These are phyloP conservation scores for Megaleporinus macrocephalus DNA, from an alignment of 2,113 vertebrate genomes.

Conservation along the genomic window DNA sequence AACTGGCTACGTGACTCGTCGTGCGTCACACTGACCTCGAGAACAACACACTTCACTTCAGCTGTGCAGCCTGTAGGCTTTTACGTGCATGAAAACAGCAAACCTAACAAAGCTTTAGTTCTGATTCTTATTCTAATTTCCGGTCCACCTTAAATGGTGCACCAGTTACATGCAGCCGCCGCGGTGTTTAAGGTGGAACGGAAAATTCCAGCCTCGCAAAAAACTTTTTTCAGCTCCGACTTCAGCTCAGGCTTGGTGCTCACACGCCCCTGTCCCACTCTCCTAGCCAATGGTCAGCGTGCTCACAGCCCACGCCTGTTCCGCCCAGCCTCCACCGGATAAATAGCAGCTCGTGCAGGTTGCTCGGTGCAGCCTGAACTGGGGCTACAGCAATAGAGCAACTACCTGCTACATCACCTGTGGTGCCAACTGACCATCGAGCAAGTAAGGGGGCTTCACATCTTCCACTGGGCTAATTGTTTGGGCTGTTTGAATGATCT, in stretches of 20 bases:
- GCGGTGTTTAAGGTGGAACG: neutral
- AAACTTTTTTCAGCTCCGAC: neutral
- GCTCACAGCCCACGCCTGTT: slow-evolving; percentile 62
- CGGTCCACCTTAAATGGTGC: too few species aligned
- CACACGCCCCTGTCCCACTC: slow-evolving; percentile 36
- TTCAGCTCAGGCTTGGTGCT: neutral
- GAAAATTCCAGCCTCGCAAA: neutral
- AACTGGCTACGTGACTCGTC: neutral
- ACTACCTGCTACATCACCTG: slow-evolving; percentile 6
- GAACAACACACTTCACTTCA: neutral
- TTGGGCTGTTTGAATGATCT: neutral
- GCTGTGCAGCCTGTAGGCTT: neutral
- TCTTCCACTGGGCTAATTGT: neutral
- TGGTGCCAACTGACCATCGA: neutral
- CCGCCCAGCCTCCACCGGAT: slow-evolving; percentile 61
- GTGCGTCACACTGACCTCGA: too few species aligned
- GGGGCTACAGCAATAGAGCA: neutral
- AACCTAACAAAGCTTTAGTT: too few species aligned
- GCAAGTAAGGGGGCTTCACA: slow-evolving; percentile 36
- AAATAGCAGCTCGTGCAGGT: slow-evolving; percentile 57
- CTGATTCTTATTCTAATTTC: neutral
- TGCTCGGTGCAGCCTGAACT: slow-evolving; percentile 32
- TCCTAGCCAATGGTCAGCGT: slow-evolving; percentile 63
- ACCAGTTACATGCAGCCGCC: neutral
- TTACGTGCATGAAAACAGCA: neutral